A percentile compares a stretch with the other conserved stretches of the same genome.
Conservation (phyloP, 2,888 invertebrate genomes). For the Germaria angustata region DNA sequence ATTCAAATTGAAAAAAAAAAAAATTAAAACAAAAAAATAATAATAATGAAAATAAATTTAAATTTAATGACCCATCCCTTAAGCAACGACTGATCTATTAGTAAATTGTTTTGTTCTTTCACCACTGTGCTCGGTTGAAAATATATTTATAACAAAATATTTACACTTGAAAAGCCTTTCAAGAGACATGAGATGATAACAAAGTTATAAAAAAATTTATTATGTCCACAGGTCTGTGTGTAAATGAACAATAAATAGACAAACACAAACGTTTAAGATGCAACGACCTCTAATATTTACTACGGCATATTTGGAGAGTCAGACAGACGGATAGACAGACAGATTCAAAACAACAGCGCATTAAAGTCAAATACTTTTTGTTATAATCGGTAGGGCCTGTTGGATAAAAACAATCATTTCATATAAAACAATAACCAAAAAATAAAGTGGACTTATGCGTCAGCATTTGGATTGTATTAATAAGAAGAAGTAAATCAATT, state of each 20-base stretch:
- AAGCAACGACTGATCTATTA: too few relatives aligned
- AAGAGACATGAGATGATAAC: too few relatives aligned
- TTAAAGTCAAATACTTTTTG: slow-evolving; percentile 4
- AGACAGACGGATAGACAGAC: not conserved
- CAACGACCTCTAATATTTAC: slow-evolving; percentile 38
- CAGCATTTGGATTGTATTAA: too few relatives aligned
- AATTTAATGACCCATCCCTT: too few relatives aligned
- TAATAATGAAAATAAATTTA: too few relatives aligned
- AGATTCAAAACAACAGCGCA: not conserved
- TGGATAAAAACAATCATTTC: too few relatives aligned
- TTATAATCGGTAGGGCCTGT: not conserved
- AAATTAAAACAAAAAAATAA: too few relatives aligned
- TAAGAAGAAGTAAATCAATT: too few relatives aligned
- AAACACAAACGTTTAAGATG: slow-evolving; percentile 8
- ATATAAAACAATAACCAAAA: not conserved
- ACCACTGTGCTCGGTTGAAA: not conserved
- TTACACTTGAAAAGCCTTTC: not conserved
- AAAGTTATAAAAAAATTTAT: too few relatives aligned
- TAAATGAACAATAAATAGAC: too few relatives aligned
- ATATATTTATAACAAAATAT: not conserved
- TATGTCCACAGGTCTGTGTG: not conserved
- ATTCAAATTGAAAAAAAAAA: too few relatives aligned
- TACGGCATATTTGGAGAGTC: not conserved
- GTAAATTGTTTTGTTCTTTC: too few relatives aligned
- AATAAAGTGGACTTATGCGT: not conserved